These are phyloP conservation scores for Parnassius smintheus DNA, from an alignment of 2,888 invertebrate species.

Conservation along the genomic window DNA sequence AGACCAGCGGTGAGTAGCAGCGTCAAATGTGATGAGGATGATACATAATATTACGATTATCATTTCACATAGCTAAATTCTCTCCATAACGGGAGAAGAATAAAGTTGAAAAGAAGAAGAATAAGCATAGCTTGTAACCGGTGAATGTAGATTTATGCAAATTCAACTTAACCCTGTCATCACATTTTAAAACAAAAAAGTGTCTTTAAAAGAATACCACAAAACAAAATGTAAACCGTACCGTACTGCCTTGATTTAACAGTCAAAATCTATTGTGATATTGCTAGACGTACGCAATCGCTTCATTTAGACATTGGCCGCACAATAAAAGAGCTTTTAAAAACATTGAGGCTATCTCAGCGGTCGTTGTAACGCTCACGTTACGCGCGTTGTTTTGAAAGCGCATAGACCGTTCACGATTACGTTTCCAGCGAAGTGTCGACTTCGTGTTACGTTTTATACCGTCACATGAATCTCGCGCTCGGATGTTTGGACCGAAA, in stretches of 20 bases:
- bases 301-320: constrained; percentile 39
- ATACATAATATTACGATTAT: too few relatives aligned
- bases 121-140: too few relatives aligned
- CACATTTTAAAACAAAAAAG: neutral
- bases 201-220: neutral
- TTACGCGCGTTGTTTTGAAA: constrained; percentile 79
- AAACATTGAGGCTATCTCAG: constrained; percentile 68
- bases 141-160: too few relatives aligned
- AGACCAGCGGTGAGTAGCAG: too few relatives aligned
- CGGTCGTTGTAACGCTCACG: constrained; percentile 51
- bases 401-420: constrained; percentile 72
- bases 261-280: constrained; percentile 6
- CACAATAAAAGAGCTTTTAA: constrained; percentile 78
- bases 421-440: constrained; percentile 77
- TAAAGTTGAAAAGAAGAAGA: too few relatives aligned
- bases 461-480: constrained; percentile 78
- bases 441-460: constrained; percentile 79
- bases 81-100: too few relatives aligned
- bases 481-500: constrained; percentile 79
- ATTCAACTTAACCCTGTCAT: too few relatives aligned
- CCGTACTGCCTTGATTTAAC: constrained; percentile 8
- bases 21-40: too few relatives aligned
- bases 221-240: neutral
- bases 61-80: too few relatives aligned
- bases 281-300: constrained; percentile 14